A percentile compares a stretch with the other conserved stretches of the same genome.
phyloP scores from a whole-genome alignment of 1,140 invertebrate species.

The Muscidifurax raptorellus region DNA sequence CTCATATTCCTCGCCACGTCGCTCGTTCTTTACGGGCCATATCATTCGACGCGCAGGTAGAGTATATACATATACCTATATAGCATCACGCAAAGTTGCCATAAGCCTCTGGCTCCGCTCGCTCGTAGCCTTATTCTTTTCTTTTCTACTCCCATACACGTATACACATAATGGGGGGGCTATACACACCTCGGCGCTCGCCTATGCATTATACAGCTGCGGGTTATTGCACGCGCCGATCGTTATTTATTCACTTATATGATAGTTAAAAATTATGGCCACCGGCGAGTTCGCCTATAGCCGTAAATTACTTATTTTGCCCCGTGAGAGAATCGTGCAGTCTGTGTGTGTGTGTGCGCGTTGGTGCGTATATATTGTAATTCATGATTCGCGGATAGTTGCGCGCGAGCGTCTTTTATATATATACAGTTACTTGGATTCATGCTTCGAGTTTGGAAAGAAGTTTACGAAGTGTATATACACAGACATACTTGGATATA shows the following conservation, averaged over 20 bases:
- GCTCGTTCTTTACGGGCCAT: neutral
- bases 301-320: conserved; percentile 37
- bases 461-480: neutral
- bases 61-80: neutral
- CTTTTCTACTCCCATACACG: neutral
- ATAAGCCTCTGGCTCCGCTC: neutral
- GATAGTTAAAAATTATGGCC: conserved; percentile 48
- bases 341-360: too few relatives aligned
- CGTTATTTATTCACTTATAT: conserved; percentile 51
- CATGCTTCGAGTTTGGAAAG: neutral
- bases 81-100: conserved; percentile 43
- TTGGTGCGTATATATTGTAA: conserved; percentile 15
- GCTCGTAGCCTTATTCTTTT: neutral
- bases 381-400: neutral
- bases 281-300: neutral
- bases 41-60: neutral
- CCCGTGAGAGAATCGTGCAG: conserved; percentile 1
- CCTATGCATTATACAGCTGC: conserved; percentile 23
- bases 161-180: neutral
- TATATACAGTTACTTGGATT: neutral
- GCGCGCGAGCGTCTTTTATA: neutral
- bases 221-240: conserved; percentile 44
- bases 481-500: too few relatives aligned
- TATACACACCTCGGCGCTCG: conserved; percentile 15
- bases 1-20: neutral